Base-by-base conservation (phyloP, 1,140 invertebrate genomes). In the Tenebrio molitor region DNA sequence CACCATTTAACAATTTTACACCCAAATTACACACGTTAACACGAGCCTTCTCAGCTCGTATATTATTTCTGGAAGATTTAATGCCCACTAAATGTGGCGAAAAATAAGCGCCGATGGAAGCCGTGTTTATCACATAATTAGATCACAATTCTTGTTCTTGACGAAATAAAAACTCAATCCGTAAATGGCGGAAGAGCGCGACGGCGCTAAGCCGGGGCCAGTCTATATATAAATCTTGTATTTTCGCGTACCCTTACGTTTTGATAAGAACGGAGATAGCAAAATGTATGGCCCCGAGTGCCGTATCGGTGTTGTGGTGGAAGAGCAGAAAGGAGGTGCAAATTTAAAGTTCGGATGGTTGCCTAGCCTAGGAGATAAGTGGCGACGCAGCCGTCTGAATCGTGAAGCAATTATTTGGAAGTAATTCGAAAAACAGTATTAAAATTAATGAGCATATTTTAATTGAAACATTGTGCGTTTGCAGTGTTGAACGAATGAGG, bases 1-100 rank as follows among this genome's bases (percentile, higher is more conserved):
- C 80, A 78, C 79, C 81, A 82, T 82, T 82, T 81, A 80, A 66
- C 80, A 82, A 82, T 82, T 82, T 81, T 80, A 81, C 80, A 76
- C 75, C 72, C 67, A 80, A 73, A 77, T 77, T 80, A 77, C 78
- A 77, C 71, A 74, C 72, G 76, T 77, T 76, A 78, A 74, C 74
- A 74, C 72, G 64, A 69, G 65, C 44, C 36, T 75, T 74, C 69
- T 62, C 17, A 25, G 72, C 58, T 66, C 76, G 71, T 78, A 73
- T 76, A 75, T 78, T 78, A 78, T 78, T 78, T 78, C 75, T 76
- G 53, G 39, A 73, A 78, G 73, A 75, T 78, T 75, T 75, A 76
- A 73, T 53, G 75, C 62, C n/a, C 63, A 42, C 42, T 69, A 68
- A 72, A 58, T 58, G 50, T 58, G 50, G 21, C 29, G 50, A 58